Evolutionary conservation across 2,888 invertebrate species (phyloP).

Genomic region (Camptogramma bilineatum): DNA sequence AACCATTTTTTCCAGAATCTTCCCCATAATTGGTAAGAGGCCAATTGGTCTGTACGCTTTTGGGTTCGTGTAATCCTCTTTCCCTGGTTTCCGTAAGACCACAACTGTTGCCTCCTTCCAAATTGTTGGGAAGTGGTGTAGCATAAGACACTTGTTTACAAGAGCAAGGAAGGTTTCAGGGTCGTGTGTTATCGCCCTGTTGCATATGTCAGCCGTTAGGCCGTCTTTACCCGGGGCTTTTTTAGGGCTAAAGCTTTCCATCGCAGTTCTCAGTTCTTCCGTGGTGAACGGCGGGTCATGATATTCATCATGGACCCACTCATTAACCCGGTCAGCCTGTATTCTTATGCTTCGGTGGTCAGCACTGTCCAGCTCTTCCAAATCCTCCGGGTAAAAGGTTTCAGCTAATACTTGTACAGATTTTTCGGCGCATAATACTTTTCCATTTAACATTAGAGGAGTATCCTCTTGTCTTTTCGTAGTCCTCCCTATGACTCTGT

Average conservation of each 20-base stretch:
- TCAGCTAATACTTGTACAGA: slow-evolving; percentile 21
- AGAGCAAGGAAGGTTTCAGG: background rate
- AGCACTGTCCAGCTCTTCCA: slow-evolving; percentile 12
- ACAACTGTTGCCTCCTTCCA: slow-evolving; percentile 26
- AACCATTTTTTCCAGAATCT: slow-evolving; percentile 28
- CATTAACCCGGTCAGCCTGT: slow-evolving; percentile 21
- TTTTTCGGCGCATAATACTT: background rate
- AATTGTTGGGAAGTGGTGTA: slow-evolving; percentile 6
- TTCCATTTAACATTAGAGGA: slow-evolving; percentile 1
- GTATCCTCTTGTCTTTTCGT: slow-evolving; percentile 17
- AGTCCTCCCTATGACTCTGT: slow-evolving; percentile 24
- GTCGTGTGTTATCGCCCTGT: background rate
- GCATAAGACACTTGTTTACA: background rate
- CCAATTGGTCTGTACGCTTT: slow-evolving; percentile 45
- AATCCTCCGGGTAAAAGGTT: too few relatives aligned
- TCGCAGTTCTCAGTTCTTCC: slow-evolving; percentile 21
- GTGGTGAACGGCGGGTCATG: slow-evolving; percentile 40
- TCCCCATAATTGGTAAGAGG: slow-evolving; percentile 40
- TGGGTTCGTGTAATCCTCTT: slow-evolving; percentile 21
- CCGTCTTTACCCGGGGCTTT: too few relatives aligned
- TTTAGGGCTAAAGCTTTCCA: slow-evolving; percentile 33
- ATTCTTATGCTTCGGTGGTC: slow-evolving; percentile 18
- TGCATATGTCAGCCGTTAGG: slow-evolving; percentile 9
- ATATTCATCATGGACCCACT: too few relatives aligned
- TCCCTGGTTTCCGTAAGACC: slow-evolving; percentile 6